Conservation (phyloP, 2,797 vertebrate species). For the Macropus fuliginosus region DNA sequence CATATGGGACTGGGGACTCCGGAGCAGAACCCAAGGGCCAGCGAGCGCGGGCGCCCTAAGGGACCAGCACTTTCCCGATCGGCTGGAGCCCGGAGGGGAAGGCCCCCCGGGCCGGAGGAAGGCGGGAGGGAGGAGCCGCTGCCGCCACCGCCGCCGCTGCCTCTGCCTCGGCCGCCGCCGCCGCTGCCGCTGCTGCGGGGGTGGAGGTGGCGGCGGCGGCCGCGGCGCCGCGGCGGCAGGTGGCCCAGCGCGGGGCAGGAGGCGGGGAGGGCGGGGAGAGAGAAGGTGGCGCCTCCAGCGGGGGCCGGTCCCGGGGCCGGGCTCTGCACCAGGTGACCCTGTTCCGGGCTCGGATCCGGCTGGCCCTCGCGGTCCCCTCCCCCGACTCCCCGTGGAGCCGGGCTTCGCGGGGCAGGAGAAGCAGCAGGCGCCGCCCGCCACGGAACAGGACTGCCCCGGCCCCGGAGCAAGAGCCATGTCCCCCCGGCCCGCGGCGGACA, state of each 20-base stretch:
- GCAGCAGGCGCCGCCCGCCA: constrained; percentile 54
- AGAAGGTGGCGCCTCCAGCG: constrained; percentile 67
- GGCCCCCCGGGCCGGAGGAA: background rate
- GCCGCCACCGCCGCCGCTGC: constrained; percentile 60
- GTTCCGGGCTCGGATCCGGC: constrained; percentile 75
- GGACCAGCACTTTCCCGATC: background rate
- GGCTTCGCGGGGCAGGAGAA: constrained; percentile 66
- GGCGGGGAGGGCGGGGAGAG: constrained; percentile 73
- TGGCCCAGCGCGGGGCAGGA: constrained; percentile 53
- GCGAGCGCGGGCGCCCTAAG: constrained; percentile 43
- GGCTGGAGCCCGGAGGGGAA: constrained; percentile 15
- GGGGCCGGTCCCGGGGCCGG: constrained; percentile 69
- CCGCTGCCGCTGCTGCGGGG: constrained; percentile 69
- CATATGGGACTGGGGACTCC: constrained; percentile 12
- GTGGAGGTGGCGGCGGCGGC: constrained; percentile 70
- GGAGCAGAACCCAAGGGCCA: constrained; percentile 32
- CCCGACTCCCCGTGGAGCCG: constrained; percentile 67
- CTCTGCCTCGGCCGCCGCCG: constrained; percentile 71
- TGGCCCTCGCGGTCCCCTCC: constrained; percentile 48
- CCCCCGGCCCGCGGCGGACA: constrained; percentile 27
- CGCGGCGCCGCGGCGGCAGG: constrained; percentile 63
- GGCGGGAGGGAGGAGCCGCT: constrained; percentile 71
- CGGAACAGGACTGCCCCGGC: background rate
- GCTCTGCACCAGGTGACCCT: constrained; percentile 77
- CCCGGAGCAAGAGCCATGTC: constrained; percentile 69